Conservation (phyloP, 2,113 vertebrate species). For the Solenodon paradoxus region DNA sequence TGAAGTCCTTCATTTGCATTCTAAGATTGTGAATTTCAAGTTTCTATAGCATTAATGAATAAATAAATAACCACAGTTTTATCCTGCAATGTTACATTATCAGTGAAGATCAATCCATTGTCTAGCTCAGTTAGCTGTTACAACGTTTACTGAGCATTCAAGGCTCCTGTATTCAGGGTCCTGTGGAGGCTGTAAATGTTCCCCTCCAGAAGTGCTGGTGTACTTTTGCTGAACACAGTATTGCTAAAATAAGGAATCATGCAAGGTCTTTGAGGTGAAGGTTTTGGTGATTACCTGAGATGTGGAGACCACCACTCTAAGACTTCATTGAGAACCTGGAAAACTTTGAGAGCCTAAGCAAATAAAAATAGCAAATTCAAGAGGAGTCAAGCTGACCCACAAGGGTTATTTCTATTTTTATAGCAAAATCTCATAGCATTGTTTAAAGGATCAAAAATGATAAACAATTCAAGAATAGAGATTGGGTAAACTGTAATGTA, state of each 20-base stretch:
- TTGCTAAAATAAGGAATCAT: background rate
- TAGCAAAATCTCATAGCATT: background rate
- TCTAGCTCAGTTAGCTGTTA: background rate
- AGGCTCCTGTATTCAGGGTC: background rate
- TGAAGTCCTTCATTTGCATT: background rate
- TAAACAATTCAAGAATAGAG: background rate
- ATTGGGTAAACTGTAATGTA: background rate
- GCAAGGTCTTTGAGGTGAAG: background rate
- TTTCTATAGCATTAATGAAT: background rate
- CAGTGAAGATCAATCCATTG: background rate
- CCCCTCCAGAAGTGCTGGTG: background rate
- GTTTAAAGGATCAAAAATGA: background rate
- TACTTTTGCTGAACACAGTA: background rate
- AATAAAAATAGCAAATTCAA: background rate
- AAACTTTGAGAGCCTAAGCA: background rate
- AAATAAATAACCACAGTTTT: background rate
- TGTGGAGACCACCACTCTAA: background rate
- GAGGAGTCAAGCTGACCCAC: background rate
- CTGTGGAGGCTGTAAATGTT: background rate
- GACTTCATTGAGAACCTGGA: background rate
- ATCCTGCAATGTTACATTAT: background rate
- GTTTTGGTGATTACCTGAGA: background rate
- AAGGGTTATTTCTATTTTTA: background rate
- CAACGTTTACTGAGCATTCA: background rate
- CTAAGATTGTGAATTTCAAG: background rate